These are phyloP conservation scores for Thereva unica DNA, from an alignment of 2,888 invertebrate genomes.

Conservation along the genomic window DNA sequence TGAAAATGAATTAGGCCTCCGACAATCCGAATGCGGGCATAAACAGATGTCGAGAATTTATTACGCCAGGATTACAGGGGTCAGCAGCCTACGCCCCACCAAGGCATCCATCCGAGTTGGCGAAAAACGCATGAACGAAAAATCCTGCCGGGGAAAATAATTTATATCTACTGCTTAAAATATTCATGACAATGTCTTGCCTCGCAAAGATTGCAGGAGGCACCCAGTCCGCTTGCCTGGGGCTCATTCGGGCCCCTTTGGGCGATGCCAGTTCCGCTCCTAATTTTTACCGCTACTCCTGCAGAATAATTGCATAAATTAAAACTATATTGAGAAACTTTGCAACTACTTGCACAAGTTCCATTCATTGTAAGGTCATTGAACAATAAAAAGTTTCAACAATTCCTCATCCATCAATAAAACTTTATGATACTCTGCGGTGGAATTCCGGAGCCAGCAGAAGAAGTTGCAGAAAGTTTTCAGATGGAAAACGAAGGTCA, in stretches of 20 bases:
- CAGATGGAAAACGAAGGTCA: constrained; percentile 32
- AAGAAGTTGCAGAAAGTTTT: constrained; percentile 24
- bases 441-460: constrained; percentile 26
- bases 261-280: neutral
- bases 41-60: constrained; percentile 24
- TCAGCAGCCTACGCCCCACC: neutral
- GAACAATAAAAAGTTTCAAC: constrained; percentile 26
- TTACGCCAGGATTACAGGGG: constrained; percentile 14
- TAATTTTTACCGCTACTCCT: neutral
- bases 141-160: no score
- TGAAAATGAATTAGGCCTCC: constrained; percentile 33
- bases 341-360: constrained; percentile 16
- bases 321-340: constrained; percentile 31
- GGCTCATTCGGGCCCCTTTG: neutral
- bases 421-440: constrained; percentile 33
- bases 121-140: neutral
- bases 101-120: neutral
- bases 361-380: constrained; percentile 31
- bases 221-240: neutral
- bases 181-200: no score
- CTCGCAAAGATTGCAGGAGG: neutral
- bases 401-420: constrained; percentile 29
- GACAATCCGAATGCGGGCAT: constrained; percentile 23
- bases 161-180: no score
- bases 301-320: constrained; percentile 31